Percentiles rank a stretch among this genome's conserved stretches.
Evolutionary conservation across 2,113 vertebrate species (phyloP).

Genomic region (Tamias sibiricus): DNA sequence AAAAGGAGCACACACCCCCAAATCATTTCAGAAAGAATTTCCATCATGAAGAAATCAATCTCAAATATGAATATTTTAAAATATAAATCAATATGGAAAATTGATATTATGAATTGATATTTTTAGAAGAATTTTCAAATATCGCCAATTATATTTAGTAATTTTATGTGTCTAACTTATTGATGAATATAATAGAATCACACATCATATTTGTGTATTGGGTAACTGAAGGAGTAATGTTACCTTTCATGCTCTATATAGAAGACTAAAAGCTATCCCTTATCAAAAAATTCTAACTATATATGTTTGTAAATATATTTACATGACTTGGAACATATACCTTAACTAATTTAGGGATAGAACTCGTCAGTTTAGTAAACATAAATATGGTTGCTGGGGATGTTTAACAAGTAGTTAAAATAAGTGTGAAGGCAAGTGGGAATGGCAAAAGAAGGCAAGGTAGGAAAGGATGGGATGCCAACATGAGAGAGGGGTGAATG

Average conservation of each 20-base stretch:
- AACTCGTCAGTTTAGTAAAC: not conserved
- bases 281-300: not conserved
- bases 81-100: not conserved
- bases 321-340: not conserved
- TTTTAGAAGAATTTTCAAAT: not conserved
- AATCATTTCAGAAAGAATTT: not conserved
- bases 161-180: constrained; percentile 11
- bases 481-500: not conserved
- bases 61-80: constrained; percentile 13
- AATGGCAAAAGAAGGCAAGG: not conserved
- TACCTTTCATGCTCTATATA: not conserved
- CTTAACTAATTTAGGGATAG: not conserved
- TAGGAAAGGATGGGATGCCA: not conserved
- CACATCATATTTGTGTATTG: not conserved
- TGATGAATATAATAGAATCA: constrained; percentile 14
- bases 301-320: not conserved
- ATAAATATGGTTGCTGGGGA: not conserved
- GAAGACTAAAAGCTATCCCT: not conserved
- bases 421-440: not conserved
- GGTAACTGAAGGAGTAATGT: not conserved
- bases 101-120: not conserved
- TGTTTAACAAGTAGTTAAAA: not conserved
- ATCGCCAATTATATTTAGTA: not conserved
- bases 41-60: not conserved
- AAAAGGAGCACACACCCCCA: not conserved